phyloP scores from a whole-genome alignment of 92 coral and sea anemone genomes.

The Montipora capitata region DNA sequence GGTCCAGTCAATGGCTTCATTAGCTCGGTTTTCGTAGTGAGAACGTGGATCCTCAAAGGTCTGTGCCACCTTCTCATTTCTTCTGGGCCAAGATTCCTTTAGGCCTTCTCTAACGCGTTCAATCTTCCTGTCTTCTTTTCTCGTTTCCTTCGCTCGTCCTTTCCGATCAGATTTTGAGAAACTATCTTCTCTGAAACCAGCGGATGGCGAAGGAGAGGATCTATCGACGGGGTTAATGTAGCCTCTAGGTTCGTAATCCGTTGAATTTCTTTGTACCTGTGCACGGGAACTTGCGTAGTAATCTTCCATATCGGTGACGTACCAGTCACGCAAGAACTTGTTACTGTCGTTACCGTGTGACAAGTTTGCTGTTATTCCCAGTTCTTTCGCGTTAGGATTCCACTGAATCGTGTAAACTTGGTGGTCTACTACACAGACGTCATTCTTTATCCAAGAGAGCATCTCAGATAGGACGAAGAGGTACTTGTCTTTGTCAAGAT shows the following conservation, averaged over 20 bases:
- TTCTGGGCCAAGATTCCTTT: constrained; percentile 44
- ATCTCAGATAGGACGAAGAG: constrained; percentile 25
- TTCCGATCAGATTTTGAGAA: background rate
- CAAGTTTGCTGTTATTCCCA: constrained; percentile 8
- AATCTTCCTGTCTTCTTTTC: background rate
- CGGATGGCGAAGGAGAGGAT: background rate
- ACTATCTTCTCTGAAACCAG: background rate
- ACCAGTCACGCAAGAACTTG: constrained; percentile 47
- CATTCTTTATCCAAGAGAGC: constrained; percentile 42
- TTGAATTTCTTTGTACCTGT: background rate
- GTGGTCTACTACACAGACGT: constrained; percentile 12
- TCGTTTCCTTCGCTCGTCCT: background rate
- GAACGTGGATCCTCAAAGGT: background rate
- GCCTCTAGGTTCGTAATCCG: background rate
- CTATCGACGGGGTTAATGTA: background rate
- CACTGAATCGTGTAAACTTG: constrained; percentile 23
- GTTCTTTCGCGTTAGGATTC: constrained; percentile 34
- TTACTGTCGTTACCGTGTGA: constrained; percentile 11
- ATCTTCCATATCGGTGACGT: constrained; percentile 44
- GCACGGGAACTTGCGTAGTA: background rate
- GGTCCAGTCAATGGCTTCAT: background rate
- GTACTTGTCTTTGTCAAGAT: constrained; percentile 41
- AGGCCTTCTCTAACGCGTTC: constrained; percentile 3
- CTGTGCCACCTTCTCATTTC: background rate
- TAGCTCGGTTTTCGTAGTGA: background rate